Evolutionary conservation across 2,888 invertebrate genomes (phyloP), one percentile per base, ranked within the genome.

Genomic region (Labia minor): DNA sequence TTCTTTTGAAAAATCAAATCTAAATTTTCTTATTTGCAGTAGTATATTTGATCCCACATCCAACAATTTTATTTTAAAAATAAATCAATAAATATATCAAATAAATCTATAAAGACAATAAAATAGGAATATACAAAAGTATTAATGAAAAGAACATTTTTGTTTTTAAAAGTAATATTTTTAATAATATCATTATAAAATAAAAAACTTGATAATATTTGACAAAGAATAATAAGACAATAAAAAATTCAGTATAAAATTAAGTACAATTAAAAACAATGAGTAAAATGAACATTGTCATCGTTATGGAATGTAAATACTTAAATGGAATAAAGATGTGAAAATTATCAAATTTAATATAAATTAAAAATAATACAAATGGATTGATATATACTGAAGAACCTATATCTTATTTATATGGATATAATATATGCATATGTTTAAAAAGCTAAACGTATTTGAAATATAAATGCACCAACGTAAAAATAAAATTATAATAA

Each of bases 161-260:
- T 26, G 26, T 26, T 26, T 26, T 26, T 26, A 49, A 3, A 49
- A 49, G 16, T 49, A 49, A 49, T 49, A n/a, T 49, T 49, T n/a
- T n/a, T 49, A 49, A 49, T 49, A 49, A 49, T 49, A 49, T 49
- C 49, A 49, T 49, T n/a, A 49, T 49, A 49, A 49, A 49, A 49
- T 49, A 14, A 49, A 49, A 49, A 49, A 49, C 3, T 14, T n/a
- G 49, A n/a, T n/a, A 49, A n/a, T n/a, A n/a, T 49, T 49, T 49
- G n/a, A 49, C 49, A 49, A 49, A 49, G 3, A 49, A 49, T 49
- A 49, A 49, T 49, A 49, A 49, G 14, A 49, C 14, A n/a, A 49
- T n/a, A 49, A n/a, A 16, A 49, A 49, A 11, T 49, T n/a, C 16
- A n/a, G n/a, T 49, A n/a, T 49, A 49, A 49, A 49, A 49, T 49